A percentile compares a stretch with the other conserved stretches of the same genome.
Conservation (phyloP, 1,140 invertebrate species). For the Hestina assimilis region DNA sequence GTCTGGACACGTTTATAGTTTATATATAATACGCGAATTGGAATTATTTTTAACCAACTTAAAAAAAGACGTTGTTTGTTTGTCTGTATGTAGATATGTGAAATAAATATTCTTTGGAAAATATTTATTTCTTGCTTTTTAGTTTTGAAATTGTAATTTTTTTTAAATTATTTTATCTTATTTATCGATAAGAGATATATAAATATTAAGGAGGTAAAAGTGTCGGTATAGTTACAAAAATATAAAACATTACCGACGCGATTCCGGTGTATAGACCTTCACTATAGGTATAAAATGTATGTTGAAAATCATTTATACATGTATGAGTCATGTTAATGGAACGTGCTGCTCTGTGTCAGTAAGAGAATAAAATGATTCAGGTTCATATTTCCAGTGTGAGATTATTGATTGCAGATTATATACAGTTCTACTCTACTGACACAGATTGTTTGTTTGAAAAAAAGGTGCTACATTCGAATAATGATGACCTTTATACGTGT, state of each 20-base stretch:
- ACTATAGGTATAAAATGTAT: neutral
- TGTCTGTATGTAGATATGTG: too few relatives aligned
- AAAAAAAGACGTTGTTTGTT: too few relatives aligned
- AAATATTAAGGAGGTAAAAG: neutral
- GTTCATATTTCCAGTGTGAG: neutral
- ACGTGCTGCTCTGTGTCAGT: neutral
- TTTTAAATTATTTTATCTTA: too few relatives aligned
- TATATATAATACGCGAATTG: too few relatives aligned
- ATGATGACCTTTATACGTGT: neutral
- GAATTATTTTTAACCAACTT: too few relatives aligned
- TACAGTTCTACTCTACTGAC: conserved; percentile 8
- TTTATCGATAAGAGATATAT: too few relatives aligned
- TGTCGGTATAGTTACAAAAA: neutral
- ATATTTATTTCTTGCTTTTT: too few relatives aligned
- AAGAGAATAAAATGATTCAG: conserved; percentile 9
- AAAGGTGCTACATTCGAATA: neutral
- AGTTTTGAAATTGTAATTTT: too few relatives aligned
- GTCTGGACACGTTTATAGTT: too few relatives aligned
- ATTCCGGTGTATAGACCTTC: neutral
- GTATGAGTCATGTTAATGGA: conserved; percentile 2
- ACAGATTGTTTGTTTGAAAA: neutral
- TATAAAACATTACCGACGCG: too few relatives aligned
- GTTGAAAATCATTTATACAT: neutral
- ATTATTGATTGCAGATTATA: conserved; percentile 8
- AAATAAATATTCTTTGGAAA: too few relatives aligned